These are phyloP conservation scores for Barnardius zonarius DNA, from an alignment of 2,113 vertebrate genomes.

Conservation along the genomic window DNA sequence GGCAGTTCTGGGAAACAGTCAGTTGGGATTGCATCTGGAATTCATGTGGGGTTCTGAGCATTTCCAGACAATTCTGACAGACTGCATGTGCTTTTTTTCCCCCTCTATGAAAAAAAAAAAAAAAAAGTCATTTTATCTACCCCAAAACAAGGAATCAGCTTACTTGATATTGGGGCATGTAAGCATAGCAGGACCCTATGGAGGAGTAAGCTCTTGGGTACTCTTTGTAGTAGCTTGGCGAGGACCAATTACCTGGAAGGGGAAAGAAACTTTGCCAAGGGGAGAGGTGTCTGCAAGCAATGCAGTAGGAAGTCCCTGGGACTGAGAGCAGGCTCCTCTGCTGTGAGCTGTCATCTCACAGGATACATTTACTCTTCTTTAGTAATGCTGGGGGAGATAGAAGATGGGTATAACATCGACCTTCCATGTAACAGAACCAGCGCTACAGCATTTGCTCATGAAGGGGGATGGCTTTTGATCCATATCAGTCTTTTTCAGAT, in stretches of 20 bases:
- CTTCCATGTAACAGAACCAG: neutral
- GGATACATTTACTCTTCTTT: neutral
- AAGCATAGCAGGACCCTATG: fast-evolving
- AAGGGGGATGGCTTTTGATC: neutral
- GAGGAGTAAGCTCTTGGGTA: neutral
- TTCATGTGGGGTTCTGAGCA: neutral
- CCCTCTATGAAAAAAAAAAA: neutral
- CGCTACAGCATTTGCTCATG: neutral
- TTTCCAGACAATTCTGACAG: neutral
- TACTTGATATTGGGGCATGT: neutral
- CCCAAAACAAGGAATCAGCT: neutral
- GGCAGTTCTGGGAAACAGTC: slow-evolving; percentile 17
- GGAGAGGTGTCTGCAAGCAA: neutral
- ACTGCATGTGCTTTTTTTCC: neutral
- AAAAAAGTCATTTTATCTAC: neutral
- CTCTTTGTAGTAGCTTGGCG: fast-evolving
- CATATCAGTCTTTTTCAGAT: neutral
- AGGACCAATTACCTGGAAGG: neutral
- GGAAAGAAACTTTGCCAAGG: neutral
- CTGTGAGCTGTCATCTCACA: neutral
- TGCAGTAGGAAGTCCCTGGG: fast-evolving
- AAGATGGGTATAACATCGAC: neutral
- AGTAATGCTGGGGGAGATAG: neutral
- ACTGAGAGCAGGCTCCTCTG: neutral
- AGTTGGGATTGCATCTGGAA: neutral